These are phyloP conservation scores for Drosophila meridionalis DNA, from an alignment of 2,888 invertebrate genomes.

Conservation along the genomic window DNA sequence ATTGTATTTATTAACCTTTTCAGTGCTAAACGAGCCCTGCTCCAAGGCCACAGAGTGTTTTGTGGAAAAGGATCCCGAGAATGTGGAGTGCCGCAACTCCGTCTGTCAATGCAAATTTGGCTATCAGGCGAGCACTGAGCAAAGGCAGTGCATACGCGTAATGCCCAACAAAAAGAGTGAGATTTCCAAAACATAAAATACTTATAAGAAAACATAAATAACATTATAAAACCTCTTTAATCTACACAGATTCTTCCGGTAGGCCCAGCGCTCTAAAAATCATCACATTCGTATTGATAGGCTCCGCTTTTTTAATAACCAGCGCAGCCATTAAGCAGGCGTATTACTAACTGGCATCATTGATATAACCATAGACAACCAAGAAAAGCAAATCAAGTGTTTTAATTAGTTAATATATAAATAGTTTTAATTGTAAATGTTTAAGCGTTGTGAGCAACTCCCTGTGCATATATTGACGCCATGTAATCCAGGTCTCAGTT, in stretches of 20 bases:
- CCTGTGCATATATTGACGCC: slow-evolving; percentile 47
- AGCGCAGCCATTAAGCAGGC: slow-evolving; percentile 85
- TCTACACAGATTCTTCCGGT: slow-evolving; percentile 84
- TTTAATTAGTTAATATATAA: slow-evolving; percentile 23
- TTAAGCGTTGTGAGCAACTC: slow-evolving; percentile 56
- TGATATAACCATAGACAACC: neutral
- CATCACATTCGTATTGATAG: slow-evolving; percentile 84
- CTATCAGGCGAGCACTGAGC: slow-evolving; percentile 71
- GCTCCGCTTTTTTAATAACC: slow-evolving; percentile 84
- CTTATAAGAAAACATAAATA: neutral
- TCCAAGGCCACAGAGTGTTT: slow-evolving; percentile 82
- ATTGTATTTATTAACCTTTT: neutral
- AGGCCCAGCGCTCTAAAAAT: slow-evolving; percentile 85
- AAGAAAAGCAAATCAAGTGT: slow-evolving; percentile 14
- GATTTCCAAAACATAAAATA: neutral
- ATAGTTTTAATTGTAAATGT: slow-evolving; percentile 26
- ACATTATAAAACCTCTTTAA: neutral
- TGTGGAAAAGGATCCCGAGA: slow-evolving; percentile 80
- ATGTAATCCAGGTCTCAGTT: slow-evolving; percentile 18
- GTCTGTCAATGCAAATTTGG: slow-evolving; percentile 84
- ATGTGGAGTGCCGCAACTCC: slow-evolving; percentile 84
- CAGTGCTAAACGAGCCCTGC: slow-evolving; percentile 81
- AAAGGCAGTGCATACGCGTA: slow-evolving; percentile 79
- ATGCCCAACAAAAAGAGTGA: slow-evolving; percentile 83
- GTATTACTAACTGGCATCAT: slow-evolving; percentile 56